Base-by-base conservation (phyloP, 2,888 invertebrate genomes). In the Macrosiphum euphorbiae region DNA sequence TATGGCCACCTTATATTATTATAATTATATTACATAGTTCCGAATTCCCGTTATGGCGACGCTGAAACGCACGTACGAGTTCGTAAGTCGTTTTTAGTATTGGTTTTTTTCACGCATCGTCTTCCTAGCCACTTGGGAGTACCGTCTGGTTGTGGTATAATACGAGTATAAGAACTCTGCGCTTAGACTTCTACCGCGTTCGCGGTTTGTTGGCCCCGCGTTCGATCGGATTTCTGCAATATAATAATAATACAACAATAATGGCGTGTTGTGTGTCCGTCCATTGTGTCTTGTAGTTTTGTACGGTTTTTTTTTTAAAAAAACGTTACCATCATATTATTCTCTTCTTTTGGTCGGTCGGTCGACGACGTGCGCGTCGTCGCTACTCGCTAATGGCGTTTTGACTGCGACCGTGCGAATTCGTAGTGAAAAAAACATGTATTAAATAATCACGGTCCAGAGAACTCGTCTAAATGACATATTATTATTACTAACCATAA, bases 381-480 rank as follows among this genome's bases (percentile, higher is more conserved):
- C 50, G 61, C 58, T 61, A 26, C 26, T 92, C 47, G 86, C 47
- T 87, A 58, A 91, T 55, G 20, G 85, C 11, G 84, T 91, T 91
- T 91, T 85, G n/a, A 35, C 47, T 52, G 26, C n/a, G 47, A 87
- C 86, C 92, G 92, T 67, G 92, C 92, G 92, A 88, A 92, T 41
- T 92, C 41, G 16, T 41, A 41, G 58, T 44, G 92, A 87, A 92
- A 55, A 28, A 47, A 84, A 44, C 7, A 88, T 16, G 58, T 92
- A 88, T 88, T 87, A 61, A 87, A 86, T 87, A 92, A 92, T 50
- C 92, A 92, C 92, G 86, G 87, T 92, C 92, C 16, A 50, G 4
- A n/a, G 91, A 92, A 92, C 86, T 7, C 90, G 91, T 91, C 44
- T 58, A 85, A 86, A 91, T 55, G 55, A 91, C 85, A 58, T 91